Base-by-base conservation (phyloP, 2,888 invertebrate genomes). In the Phalera bucephala region DNA sequence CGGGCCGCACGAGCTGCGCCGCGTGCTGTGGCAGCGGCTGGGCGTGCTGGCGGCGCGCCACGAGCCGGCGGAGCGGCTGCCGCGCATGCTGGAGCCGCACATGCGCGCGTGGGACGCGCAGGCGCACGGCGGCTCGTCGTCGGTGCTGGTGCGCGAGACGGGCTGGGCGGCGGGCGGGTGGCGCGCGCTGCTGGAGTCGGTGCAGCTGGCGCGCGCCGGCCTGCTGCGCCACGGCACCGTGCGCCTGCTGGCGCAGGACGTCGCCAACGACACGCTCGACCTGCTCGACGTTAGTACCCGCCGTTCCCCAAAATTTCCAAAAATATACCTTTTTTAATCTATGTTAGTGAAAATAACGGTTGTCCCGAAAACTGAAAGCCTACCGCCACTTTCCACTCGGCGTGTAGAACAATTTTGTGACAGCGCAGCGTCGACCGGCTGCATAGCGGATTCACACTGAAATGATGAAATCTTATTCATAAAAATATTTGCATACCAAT, bases 211-310 rank as follows among this genome's bases (percentile, higher is more conserved):
- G 49, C 49, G 53, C 29, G 66, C 41, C 20, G 80, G 72, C 0
- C 50, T 75, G 70, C 73, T 81, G 66, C 72, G 73, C 9, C 72
- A 71, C 52, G 82, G 75, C 10, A 30, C 35, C 17, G 80, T 80
- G 37, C 40, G 52, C 6, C 72, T 84, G 49, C 27, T 20, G 15
- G 57, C 60, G 29, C 22, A 4, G 0, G 26, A n/a, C 12, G 26
- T 14, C 1, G 28, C 0, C 3, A 37, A 34, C 42, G 17, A 32
- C 38, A 25, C 21, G 2, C 33, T 31, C 19, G 62, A 65, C 29
- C 42, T 43, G 31, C 54, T 71, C 21, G 36, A 48, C 9, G 65
- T 70, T 7, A 35, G 58, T 45, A 4, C 13, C 64, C 30, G 14
- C 17, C 17, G 17, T 17, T 27, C n/a, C 6, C 8, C 17, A n/a